These are phyloP conservation scores for Sebastes aleutianus DNA, from an alignment of 2,797 vertebrate genomes.

Conservation along the genomic window DNA sequence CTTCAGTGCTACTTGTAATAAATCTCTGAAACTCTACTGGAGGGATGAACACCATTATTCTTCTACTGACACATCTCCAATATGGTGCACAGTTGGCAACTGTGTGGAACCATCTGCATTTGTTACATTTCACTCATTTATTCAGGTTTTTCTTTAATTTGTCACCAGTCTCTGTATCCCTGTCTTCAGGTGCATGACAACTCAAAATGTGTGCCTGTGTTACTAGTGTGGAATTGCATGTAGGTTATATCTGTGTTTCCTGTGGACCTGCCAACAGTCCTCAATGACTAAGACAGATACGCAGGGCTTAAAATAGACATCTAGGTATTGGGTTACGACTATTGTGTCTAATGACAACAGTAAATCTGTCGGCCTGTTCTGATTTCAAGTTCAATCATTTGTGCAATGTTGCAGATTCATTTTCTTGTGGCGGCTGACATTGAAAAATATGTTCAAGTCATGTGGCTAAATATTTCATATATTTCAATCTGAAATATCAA, in stretches of 20 bases:
- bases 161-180: not conserved
- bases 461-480: not conserved
- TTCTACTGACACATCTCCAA: not conserved
- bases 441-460: not conserved
- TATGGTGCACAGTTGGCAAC: not conserved
- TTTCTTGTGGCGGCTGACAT: not conserved
- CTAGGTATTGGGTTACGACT: not conserved
- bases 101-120: not conserved
- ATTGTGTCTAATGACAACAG: not conserved
- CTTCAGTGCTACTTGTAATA: not conserved
- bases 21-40: not conserved
- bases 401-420: not conserved
- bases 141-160: conserved; percentile 4
- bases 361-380: not conserved
- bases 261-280: not conserved
- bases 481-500: not conserved
- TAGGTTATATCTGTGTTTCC: not conserved
- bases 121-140: not conserved
- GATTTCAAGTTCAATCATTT: not conserved
- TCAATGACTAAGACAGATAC: not conserved
- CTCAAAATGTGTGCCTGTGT: not conserved
- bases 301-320: not conserved
- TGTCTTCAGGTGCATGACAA: not conserved
- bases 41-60: not conserved
- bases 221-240: not conserved